phyloP scores from a whole-genome alignment of 2,113 vertebrate species.

The Colius striatus region DNA sequence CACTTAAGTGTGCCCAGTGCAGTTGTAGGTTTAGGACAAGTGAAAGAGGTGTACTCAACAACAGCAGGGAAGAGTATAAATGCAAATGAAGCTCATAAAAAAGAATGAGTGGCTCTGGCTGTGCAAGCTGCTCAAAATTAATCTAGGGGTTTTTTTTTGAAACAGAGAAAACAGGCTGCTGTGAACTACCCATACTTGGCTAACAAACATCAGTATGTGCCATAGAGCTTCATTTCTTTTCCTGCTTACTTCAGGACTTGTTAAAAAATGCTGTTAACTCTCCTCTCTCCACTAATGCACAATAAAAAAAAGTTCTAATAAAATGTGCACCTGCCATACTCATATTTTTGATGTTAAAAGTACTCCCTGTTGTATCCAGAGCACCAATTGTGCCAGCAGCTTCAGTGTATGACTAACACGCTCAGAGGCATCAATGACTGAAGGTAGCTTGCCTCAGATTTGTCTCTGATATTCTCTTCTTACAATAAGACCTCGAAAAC shows the following conservation, averaged over 20 bases:
- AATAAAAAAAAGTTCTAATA: conserved; percentile 57
- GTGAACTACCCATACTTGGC: background rate
- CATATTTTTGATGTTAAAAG: conserved; percentile 56
- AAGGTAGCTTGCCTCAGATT: conserved; percentile 26
- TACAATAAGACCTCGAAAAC: background rate
- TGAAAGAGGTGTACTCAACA: conserved; percentile 67
- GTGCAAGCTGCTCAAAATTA: conserved; percentile 65
- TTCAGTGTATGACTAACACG: conserved; percentile 32
- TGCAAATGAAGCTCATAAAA: conserved; percentile 76
- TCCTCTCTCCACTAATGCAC: background rate
- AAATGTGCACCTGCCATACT: conserved; percentile 69
- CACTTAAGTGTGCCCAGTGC: conserved; percentile 67
- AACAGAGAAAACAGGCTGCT: background rate
- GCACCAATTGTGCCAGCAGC: conserved; percentile 60
- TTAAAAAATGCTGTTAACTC: conserved; percentile 27
- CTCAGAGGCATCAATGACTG: background rate
- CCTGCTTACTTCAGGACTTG: conserved; percentile 7
- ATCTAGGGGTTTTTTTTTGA: background rate
- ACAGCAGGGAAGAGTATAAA: conserved; percentile 72
- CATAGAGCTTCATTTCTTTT: background rate
- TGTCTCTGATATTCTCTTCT: conserved; percentile 5
- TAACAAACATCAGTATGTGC: background rate
- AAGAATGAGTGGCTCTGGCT: conserved; percentile 60
- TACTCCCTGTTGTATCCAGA: conserved; percentile 40
- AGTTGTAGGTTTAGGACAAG: conserved; percentile 74